phyloP scores from a whole-genome alignment of 2,113 vertebrate genomes.

The Octodon degus region DNA sequence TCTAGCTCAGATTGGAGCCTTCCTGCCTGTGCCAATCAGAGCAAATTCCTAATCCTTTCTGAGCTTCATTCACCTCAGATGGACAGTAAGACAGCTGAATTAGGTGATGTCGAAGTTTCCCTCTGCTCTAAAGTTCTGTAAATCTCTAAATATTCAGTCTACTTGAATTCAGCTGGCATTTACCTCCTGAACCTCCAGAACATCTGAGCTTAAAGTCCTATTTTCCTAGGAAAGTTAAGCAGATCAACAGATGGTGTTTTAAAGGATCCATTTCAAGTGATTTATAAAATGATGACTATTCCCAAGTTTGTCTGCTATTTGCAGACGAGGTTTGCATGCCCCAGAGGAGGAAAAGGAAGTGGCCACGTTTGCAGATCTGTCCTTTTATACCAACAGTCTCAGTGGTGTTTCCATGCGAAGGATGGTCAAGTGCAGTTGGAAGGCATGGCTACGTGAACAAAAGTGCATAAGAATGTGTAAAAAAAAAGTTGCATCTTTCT shows the following conservation, averaged over 20 bases:
- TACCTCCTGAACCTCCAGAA: constrained; percentile 53
- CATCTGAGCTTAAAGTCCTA: constrained; percentile 51
- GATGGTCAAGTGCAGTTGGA: not conserved
- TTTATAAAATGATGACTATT: constrained; percentile 73
- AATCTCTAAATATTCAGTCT: constrained; percentile 56
- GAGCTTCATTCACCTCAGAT: not conserved
- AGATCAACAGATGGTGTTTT: constrained; percentile 78
- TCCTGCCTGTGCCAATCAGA: not conserved
- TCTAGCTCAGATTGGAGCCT: not conserved
- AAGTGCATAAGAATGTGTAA: not conserved
- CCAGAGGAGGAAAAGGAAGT: constrained; percentile 70
- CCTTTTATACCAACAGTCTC: not conserved
- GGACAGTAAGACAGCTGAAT: constrained; percentile 23
- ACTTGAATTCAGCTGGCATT: constrained; percentile 58
- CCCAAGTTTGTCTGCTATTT: constrained; percentile 61
- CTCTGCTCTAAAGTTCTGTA: not conserved
- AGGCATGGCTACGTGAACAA: not conserved
- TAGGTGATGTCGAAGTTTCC: constrained; percentile 23
- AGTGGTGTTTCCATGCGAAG: not conserved
- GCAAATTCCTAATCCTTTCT: constrained; percentile 13
- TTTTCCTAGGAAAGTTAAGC: constrained; percentile 71
- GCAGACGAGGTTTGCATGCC: constrained; percentile 58
- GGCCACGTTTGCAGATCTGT: constrained; percentile 43
- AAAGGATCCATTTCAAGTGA: constrained; percentile 72
- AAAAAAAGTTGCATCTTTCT: constrained; percentile 25